Base-by-base conservation (phyloP, 2,888 invertebrate species). In the Clistopyga incitator region DNA sequence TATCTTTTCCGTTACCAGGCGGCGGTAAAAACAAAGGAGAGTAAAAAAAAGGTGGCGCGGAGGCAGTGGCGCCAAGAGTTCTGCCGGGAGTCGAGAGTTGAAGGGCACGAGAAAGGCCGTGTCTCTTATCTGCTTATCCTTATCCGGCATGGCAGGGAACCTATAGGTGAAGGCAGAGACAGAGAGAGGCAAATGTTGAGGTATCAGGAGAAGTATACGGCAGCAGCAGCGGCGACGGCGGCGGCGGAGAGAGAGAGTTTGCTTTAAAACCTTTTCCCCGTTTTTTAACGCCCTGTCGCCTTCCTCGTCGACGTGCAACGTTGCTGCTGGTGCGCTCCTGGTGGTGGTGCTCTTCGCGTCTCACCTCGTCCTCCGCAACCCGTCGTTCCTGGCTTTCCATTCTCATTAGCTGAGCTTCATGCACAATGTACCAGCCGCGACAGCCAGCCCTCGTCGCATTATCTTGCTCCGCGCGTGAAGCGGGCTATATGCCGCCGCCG, bases 371-470 rank as follows among this genome's bases (percentile, higher is more conserved):
- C 61, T 70, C 54, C 45, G 74, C 42, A 54, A 64, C 68, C 76
- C 77, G 65, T 75, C 64, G 56, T 75, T 81, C 56, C 84, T 81
- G 82, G 87, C 86, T 88, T 89, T 89, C 86, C 88, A 88, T 90
- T 90, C 89, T 90, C 90, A 89, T 90, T 87, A 85, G 86, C 81
- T 78, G 82, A 78, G 85, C 82, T 87, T 87, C 87, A 85, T 86
- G 87, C 88, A 89, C 88, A 88, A 89, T 88, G 88, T 86, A 87
- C 84, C 84, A 78, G 86, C 82, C 81, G 86, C 86, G 88, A 88
- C 87, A 85, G 87, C 86, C 87, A 88, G 85, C 85, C 86, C 84
- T 86, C 85, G 71, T 84, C 75, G 74, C 81, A 81, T 74, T 82
- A 82, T 82, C 80, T 84, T 78, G 81, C 72, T 78, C 79, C 81